Evolutionary conservation across 2,113 vertebrate species (phyloP), one percentile per base, ranked within the genome.

Genomic region (Vulpes vulpes): DNA sequence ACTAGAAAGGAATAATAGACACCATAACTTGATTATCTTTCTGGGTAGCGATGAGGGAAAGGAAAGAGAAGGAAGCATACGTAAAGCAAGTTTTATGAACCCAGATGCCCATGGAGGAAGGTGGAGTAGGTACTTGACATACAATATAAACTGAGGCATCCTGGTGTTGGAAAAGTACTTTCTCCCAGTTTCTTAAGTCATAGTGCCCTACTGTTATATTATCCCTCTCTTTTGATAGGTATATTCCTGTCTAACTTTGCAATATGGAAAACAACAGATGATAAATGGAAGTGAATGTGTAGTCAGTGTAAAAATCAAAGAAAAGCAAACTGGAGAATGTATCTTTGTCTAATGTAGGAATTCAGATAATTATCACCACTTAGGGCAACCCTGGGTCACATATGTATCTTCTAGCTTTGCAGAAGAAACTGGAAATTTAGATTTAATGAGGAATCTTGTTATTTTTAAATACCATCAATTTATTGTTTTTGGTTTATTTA

Each of bases 11-110:
- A 93, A 89, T 87, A 83, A 60, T 27, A 16, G 35, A 51, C 23
- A 87, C 22, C 6, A 62, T 65, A 84, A 89, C 76, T 80, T 86
- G n/a, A 80, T 94, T 96, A 67, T 76, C 78, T 94, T 62, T 83
- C 20, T 92, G 35, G 19, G 55, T 38, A 95, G 11, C 32, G 19
- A 60, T 65, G 25, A 85, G 30, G 32, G 64, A 90, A 84, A 71
- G 35, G 3, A 64, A 93, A 92, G 9, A 64, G 35, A 74, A 76
- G 16, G 7, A 0, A 84, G 73, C 2, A 15, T 30, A 74, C 2
- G 0, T 17, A 27, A 85, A 94, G 15, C 4, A 59, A 80, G 12
- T 2, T 80, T 95, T 89, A 30, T 27, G 25, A 94, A 73, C 76
- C 94, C 38, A 65, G 67, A 79, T 67, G 20, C 51, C 23, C 1